Base-by-base conservation (phyloP, 2,113 vertebrate species). In the Furnarius figulus region DNA sequence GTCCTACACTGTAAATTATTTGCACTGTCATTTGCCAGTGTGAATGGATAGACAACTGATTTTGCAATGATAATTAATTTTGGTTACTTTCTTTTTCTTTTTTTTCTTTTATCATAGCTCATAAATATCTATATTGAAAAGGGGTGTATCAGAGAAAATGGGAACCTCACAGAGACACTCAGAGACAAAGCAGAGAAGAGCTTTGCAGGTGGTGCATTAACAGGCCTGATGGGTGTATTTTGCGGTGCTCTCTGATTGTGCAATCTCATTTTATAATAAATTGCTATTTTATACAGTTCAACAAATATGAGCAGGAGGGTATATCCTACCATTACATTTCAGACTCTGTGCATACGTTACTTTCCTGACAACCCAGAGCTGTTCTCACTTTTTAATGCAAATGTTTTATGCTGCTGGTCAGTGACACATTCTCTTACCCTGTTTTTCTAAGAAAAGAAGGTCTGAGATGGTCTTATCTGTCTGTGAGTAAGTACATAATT, bases 311-410 rank as follows among this genome's bases (percentile, higher is more conserved):
- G 59, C 49, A 66, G 82, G 89, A 87, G 66, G 58, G 8, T 55
- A 49, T 58, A 53, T 58, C 67, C 67, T 74, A 67, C 62, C 93
- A 90, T 74, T 93, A 80, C 40, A 79, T 61, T 82, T 76, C 67
- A 86, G 53, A 25, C 18, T 87, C 74, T 72, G 52, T 58, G 62
- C 49, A 77, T 91, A 53, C 9, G 70, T 85, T 49, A 11, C 52
- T 90, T 78, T 88, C 53, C 79, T 66, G 72, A 76, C 79, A 92
- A 59, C 40, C 58, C 50, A 70, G 56, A 88, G 79, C 63, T 83
- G 50, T 88, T 93, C 75, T 74, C n/a, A 70, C 58, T 83, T 85
- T 85, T 90, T 46, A 53, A 83, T 88, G 79, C 79, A 94, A 92
- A 93, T 63, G 37, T n/a, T 88, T 46, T 73, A 19, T 39, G 85